Percentiles rank a stretch among this genome's conserved stretches.
Evolutionary conservation across 2,113 vertebrate species (phyloP).

Genomic region (Clarias gariepinus): DNA sequence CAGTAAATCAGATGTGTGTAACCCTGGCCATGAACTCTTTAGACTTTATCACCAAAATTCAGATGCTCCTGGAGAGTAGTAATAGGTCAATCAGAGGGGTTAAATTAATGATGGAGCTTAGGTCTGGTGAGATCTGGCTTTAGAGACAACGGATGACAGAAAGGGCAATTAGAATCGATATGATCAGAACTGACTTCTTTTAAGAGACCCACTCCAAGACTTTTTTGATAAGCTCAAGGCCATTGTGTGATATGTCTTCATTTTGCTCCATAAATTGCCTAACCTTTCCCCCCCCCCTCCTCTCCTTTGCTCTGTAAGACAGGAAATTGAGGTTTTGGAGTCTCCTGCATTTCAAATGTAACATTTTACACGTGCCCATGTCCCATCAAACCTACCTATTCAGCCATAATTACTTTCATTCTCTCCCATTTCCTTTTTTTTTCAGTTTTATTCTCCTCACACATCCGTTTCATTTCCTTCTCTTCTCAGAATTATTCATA

Average conservation of each 20-base stretch:
- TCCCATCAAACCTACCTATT: constrained; percentile 12
- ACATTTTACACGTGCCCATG: not conserved
- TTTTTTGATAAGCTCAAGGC: constrained; percentile 2
- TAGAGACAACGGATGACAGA: not conserved
- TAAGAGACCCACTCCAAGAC: not conserved
- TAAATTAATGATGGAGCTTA: not conserved
- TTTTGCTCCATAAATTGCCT: constrained; percentile 11
- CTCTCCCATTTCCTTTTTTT: constrained; percentile 16
- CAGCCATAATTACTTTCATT: constrained; percentile 23
- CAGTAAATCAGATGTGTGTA: not conserved
- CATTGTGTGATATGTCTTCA: constrained; percentile 12
- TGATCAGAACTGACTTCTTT: not conserved
- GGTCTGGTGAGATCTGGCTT: constrained; percentile 4
- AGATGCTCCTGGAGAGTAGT: not conserved
- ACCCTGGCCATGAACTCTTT: not conserved
- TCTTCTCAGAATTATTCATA: constrained; percentile 4
- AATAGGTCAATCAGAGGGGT: not conserved
- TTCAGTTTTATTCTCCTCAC: not conserved
- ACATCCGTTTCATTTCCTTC: constrained; percentile 18
- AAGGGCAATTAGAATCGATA: constrained; percentile 1
- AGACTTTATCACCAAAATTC: not conserved
- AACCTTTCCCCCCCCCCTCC: not conserved
- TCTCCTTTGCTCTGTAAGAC: not conserved
- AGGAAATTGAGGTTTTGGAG: constrained; percentile 20
- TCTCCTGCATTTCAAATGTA: not conserved